A percentile compares a stretch with the other conserved stretches of the same genome.
Evolutionary conservation across 2,888 invertebrate genomes (phyloP).

Genomic region (Bembecia ichneumoniformis): DNA sequence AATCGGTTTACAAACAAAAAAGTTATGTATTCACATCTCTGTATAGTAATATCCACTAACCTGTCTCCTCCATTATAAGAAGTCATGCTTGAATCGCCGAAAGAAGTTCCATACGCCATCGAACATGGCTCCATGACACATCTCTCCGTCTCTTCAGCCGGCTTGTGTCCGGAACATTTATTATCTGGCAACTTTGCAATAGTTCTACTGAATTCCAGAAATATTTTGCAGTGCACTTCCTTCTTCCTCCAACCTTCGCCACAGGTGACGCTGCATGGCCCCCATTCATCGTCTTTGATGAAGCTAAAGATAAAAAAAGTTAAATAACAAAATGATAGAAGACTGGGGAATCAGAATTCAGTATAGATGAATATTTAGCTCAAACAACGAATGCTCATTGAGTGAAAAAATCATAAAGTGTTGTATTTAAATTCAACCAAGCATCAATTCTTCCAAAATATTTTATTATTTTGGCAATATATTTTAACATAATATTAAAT

Average conservation of each 20-base stretch:
- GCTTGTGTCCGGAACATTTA: constrained; percentile 89
- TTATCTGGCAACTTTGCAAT: constrained; percentile 89
- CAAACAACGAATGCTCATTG: no score
- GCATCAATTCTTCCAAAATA: no score
- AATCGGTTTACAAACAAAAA: no score
- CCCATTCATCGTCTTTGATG: constrained; percentile 90
- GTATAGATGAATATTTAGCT: no score
- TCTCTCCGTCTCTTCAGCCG: constrained; percentile 83
- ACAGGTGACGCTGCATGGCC: constrained; percentile 91
- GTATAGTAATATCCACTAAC: constrained; percentile 21
- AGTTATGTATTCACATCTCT: no score
- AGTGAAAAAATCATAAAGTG: no score
- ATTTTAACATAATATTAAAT: no score
- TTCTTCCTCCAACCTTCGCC: constrained; percentile 91
- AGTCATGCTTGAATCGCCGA: constrained; percentile 60
- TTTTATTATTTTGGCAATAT: no score
- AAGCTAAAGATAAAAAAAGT: constrained; percentile 74
- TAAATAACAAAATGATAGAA: neutral
- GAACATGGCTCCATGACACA: constrained; percentile 86
- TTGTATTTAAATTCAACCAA: no score
- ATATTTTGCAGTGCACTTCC: constrained; percentile 94
- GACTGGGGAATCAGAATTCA: no score
- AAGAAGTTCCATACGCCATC: constrained; percentile 73
- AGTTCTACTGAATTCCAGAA: constrained; percentile 90
- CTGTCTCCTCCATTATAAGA: constrained; percentile 51